Conservation (phyloP, 2,113 vertebrate genomes). For the Orthonyx spaldingii region DNA sequence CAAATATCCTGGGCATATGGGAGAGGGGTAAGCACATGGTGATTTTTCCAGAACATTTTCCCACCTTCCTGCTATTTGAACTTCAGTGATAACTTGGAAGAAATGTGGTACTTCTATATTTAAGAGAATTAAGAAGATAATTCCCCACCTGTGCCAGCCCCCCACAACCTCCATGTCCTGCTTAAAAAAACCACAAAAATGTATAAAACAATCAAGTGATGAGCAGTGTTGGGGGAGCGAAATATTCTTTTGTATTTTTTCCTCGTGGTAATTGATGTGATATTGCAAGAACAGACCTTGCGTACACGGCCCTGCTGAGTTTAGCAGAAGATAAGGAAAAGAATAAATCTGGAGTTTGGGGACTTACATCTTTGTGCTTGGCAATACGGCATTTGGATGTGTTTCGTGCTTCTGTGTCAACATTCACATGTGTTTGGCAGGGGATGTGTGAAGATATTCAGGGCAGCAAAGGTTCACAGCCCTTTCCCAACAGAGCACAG, state of each 20-base stretch:
- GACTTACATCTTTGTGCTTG: not conserved
- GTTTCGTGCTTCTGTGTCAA: not conserved
- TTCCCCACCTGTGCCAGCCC: not conserved
- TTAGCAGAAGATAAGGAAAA: not conserved
- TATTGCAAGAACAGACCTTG: not conserved
- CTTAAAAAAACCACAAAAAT: not conserved
- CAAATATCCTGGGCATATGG: not conserved
- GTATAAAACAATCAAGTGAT: not conserved
- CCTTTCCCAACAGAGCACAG: not conserved
- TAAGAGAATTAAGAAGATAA: not conserved
- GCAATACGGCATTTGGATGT: not conserved
- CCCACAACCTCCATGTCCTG: too few relatives aligned
- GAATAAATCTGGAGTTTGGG: not conserved
- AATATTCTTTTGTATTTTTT: not conserved
- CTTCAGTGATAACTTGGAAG: not conserved
- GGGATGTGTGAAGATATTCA: not conserved
- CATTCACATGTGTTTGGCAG: not conserved
- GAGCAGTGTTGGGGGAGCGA: not conserved
- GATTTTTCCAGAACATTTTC: not conserved
- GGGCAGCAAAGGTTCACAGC: not conserved
- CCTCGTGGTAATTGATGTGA: not conserved
- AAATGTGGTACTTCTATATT: not conserved
- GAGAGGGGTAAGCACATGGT: not conserved
- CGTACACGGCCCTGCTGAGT: fast-evolving
- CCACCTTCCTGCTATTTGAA: not conserved